Percentiles rank a stretch among this genome's conserved stretches.
phyloP scores from a whole-genome alignment of 2,797 vertebrate genomes.

The Danio kyathit region DNA sequence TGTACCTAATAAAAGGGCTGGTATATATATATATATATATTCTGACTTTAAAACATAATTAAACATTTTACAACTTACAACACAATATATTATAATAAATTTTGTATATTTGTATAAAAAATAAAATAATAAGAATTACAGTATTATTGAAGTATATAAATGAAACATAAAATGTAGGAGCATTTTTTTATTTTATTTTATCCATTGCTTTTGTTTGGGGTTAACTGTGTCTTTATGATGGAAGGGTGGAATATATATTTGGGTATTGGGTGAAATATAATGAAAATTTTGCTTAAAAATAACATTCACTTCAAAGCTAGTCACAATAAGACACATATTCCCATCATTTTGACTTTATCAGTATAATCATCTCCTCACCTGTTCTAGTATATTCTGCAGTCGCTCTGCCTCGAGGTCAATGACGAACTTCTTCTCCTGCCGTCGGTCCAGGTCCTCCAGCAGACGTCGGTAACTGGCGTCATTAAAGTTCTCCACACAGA shows the following conservation, averaged over 20 bases:
- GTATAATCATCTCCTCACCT: constrained; percentile 80
- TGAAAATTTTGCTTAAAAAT: too few species aligned
- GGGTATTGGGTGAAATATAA: not conserved
- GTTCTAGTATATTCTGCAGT: constrained; percentile 96
- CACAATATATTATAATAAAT: not conserved
- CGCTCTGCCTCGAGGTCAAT: constrained; percentile 97
- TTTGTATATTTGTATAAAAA: not conserved
- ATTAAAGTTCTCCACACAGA: constrained; percentile 98
- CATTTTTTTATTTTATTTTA: too few species aligned
- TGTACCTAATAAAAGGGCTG: too few species aligned
- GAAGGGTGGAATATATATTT: not conserved
- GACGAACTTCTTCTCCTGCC: constrained; percentile 98
- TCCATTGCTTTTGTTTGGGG: too few species aligned
- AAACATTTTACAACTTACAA: too few species aligned
- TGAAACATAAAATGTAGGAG: not conserved
- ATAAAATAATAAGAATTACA: too few species aligned
- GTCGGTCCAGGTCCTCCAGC: constrained; percentile 95
- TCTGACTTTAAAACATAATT: too few species aligned
- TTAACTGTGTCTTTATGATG: not conserved
- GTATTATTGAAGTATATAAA: too few species aligned
- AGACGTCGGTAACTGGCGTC: constrained; percentile 94
- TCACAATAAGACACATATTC: too few species aligned
- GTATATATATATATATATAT: too few species aligned
- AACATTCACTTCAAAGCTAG: too few species aligned
- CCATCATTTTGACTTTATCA: too few species aligned